phyloP scores from a whole-genome alignment of 2,888 invertebrate species.

The Ochropleura leucogaster region DNA sequence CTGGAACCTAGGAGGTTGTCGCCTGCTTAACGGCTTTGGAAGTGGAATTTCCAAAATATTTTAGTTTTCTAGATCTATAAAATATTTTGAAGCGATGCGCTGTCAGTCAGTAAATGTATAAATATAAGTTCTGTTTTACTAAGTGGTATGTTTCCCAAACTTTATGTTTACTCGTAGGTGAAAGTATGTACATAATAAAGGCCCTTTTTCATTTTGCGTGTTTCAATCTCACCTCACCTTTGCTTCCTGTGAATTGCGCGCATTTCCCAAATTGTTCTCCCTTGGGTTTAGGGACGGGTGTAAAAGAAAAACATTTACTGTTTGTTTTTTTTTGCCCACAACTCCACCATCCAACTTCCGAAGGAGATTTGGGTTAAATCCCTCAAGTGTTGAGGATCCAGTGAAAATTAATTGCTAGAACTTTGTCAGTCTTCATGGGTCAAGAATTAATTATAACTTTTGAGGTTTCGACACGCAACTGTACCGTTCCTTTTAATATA shows the following conservation, averaged over 20 bases:
- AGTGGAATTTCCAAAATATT: neutral
- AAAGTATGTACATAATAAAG: slow-evolving; percentile 3
- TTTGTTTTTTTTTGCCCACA: slow-evolving; percentile 44
- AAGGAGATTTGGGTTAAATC: slow-evolving; percentile 28
- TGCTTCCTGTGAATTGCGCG: slow-evolving; percentile 45
- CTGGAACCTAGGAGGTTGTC: too few relatives aligned
- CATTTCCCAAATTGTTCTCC: slow-evolving; percentile 49
- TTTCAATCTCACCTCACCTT: slow-evolving; percentile 50
- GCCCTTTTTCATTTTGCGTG: slow-evolving; percentile 30
- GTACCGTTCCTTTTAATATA: slow-evolving; percentile 1
- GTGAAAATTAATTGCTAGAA: slow-evolving; percentile 27
- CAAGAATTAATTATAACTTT: slow-evolving; percentile 24
- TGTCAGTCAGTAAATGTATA: neutral
- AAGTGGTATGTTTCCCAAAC: neutral
- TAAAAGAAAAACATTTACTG: slow-evolving; percentile 47
- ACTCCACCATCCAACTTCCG: neutral
- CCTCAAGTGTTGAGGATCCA: slow-evolving; percentile 1
- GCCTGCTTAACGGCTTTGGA: too few relatives aligned
- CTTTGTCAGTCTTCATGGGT: slow-evolving; percentile 10
- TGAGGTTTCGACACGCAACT: slow-evolving; percentile 5
- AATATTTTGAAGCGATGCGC: neutral
- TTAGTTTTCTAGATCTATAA: neutral
- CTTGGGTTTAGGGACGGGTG: slow-evolving; percentile 16
- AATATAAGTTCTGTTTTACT: neutral
- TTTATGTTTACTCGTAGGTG: neutral